Evolutionary conservation across 2,888 invertebrate genomes (phyloP).

Genomic region (Blastobasis adustella): DNA sequence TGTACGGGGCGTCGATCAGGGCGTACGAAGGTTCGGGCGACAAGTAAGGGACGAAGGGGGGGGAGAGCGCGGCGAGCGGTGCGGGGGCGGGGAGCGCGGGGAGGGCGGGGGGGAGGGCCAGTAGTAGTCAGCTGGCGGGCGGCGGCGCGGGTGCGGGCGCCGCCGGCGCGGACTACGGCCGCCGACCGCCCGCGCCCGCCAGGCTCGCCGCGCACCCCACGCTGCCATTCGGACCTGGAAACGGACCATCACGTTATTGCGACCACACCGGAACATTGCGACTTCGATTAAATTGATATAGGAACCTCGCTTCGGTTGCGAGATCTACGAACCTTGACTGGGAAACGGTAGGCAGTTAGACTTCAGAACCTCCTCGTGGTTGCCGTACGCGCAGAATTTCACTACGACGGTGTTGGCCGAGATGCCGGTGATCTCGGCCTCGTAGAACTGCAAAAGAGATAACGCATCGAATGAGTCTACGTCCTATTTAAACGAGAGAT

Average conservation of each 20-base stretch:
- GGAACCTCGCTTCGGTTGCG: background rate
- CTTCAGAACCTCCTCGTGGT: constrained; percentile 91
- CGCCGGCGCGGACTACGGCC: constrained; percentile 53
- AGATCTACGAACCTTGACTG: constrained; percentile 44
- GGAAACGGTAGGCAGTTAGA: constrained; percentile 84
- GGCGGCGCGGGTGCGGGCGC: constrained; percentile 23
- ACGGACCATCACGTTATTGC: background rate
- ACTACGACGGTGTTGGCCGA: constrained; percentile 91
- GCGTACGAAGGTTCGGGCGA: background rate
- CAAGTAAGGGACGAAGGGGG: background rate
- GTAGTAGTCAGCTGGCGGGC: constrained; percentile 14
- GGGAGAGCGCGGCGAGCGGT: background rate
- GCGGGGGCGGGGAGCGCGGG: constrained; percentile 7
- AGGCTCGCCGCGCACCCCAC: constrained; percentile 18
- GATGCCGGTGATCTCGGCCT: constrained; percentile 86
- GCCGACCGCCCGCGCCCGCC: constrained; percentile 32
- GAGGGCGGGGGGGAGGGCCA: constrained; percentile 16
- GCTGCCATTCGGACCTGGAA: constrained; percentile 3
- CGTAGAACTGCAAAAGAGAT: constrained; percentile 79
- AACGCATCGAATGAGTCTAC: background rate
- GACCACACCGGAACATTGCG: no score
- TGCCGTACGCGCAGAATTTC: constrained; percentile 90
- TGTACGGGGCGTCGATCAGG: background rate
- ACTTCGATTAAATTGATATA: no score
- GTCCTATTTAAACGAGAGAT: no score